Percentiles rank a stretch among this genome's conserved stretches.
Evolutionary conservation across 2,888 invertebrate genomes (phyloP).

Genomic region (Ligdia adustata): DNA sequence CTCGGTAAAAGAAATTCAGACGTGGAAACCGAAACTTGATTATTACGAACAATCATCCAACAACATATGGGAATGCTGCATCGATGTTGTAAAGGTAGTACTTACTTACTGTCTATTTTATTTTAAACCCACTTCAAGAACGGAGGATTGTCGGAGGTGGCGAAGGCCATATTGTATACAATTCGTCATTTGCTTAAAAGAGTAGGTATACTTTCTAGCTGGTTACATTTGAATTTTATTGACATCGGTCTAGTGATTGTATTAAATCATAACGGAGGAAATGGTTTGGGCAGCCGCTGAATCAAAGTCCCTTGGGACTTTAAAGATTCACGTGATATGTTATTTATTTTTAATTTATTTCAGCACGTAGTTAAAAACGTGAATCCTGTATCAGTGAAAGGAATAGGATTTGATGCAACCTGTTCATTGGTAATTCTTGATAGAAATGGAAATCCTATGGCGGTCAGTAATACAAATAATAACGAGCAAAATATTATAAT

Average conservation of each 20-base stretch:
- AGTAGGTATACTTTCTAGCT: too few species aligned
- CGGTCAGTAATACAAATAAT: slow-evolving; percentile 87
- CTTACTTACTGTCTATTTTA: neutral
- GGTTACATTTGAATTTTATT: too few species aligned
- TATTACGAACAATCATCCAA: slow-evolving; percentile 96
- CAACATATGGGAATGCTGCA: slow-evolving; percentile 93
- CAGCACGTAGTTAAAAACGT: slow-evolving; percentile 85
- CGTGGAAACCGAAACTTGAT: slow-evolving; percentile 90
- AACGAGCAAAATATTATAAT: slow-evolving; percentile 92
- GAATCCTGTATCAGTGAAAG: slow-evolving; percentile 86
- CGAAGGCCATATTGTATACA: too few species aligned
- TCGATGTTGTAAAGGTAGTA: slow-evolving; percentile 89
- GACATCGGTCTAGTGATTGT: neutral
- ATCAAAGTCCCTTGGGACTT: too few species aligned
- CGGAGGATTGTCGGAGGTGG: too few species aligned
- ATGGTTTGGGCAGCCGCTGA: neutral
- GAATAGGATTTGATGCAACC: slow-evolving; percentile 98
- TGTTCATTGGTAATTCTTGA: slow-evolving; percentile 95
- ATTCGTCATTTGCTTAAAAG: too few species aligned
- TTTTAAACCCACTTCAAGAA: neutral
- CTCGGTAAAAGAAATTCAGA: slow-evolving; percentile 87
- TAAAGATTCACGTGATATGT: slow-evolving; percentile 34
- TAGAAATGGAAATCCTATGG: slow-evolving; percentile 86
- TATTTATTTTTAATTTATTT: slow-evolving; percentile 32
- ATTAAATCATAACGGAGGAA: neutral